Conservation (phyloP, 2,113 vertebrate species). For the human (Homo sapiens) region GRCh38 chr7:124649001-124649500, state of each 20-base stretch:
- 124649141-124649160: neutral
- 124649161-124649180: too few relatives aligned
- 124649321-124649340: neutral
- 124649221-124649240: neutral
- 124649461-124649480: neutral
- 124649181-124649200: neutral
- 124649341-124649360: neutral
- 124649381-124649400: neutral
- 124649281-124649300: neutral
- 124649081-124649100: neutral
- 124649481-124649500: neutral
- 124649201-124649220: neutral
- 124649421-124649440: neutral
- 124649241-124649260: neutral
- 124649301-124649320: neutral
- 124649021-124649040: neutral
- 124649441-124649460: neutral
- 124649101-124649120: neutral
- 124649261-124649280: neutral
- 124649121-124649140: neutral
- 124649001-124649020: neutral
- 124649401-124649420: neutral
- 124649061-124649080: neutral
- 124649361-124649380: neutral
- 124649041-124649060: neutral